phyloP scores from a whole-genome alignment of 2,888 invertebrate genomes.

The Agelastica alni region DNA sequence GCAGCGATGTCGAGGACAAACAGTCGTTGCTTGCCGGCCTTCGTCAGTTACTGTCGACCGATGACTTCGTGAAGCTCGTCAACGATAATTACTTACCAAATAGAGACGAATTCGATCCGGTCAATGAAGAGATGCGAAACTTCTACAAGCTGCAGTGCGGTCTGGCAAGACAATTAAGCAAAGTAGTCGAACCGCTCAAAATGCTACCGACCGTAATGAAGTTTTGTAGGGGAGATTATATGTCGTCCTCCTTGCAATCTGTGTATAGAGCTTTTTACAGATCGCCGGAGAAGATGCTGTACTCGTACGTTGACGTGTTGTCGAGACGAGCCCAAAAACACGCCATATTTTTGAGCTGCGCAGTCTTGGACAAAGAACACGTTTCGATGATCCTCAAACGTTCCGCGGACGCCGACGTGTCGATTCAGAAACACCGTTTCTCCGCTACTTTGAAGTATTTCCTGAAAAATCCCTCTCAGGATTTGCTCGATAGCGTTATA shows the following conservation, averaged over 20 bases:
- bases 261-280: slow-evolving; percentile 35
- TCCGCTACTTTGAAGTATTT: slow-evolving; percentile 36
- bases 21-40: slow-evolving; percentile 10
- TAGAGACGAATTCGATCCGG: slow-evolving; percentile 32
- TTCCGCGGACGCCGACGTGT: slow-evolving; percentile 24
- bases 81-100: slow-evolving; percentile 30
- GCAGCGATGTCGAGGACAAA: not conserved
- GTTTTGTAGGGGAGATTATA: slow-evolving; percentile 38
- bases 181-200: slow-evolving; percentile 25
- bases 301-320: slow-evolving; percentile 27
- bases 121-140: slow-evolving; percentile 27
- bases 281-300: slow-evolving; percentile 32
- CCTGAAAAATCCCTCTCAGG: slow-evolving; percentile 32
- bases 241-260: slow-evolving; percentile 31
- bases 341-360: slow-evolving; percentile 35
- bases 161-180: slow-evolving; percentile 21
- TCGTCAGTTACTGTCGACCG: slow-evolving; percentile 26
- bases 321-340: slow-evolving; percentile 35
- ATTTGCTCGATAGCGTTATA: slow-evolving; percentile 29
- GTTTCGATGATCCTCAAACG: slow-evolving; percentile 18
- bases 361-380: slow-evolving; percentile 25
- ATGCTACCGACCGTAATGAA: slow-evolving; percentile 30
- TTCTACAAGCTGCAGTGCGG: slow-evolving; percentile 33
- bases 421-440: slow-evolving; percentile 35
- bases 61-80: slow-evolving; percentile 31